Percentiles rank a stretch among this genome's conserved stretches.
Evolutionary conservation across 1,140 invertebrate species (phyloP).

Genomic region (Dreissena polymorpha): DNA sequence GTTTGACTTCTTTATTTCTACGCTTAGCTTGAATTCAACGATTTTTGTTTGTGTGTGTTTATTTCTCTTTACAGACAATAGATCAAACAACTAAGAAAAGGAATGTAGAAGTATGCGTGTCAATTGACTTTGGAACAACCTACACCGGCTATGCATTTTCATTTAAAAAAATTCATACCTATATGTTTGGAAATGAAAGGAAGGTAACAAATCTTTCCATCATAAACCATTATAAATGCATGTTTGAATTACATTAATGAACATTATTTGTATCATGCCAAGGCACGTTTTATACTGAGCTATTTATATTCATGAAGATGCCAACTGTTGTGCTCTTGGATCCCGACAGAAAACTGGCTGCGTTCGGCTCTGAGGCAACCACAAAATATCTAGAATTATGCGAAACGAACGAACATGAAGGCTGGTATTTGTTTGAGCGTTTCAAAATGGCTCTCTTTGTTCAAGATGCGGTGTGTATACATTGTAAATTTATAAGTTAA

Average conservation of each 20-base stretch:
- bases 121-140: not conserved
- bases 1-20: too few relatives aligned
- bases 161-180: not conserved
- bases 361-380: constrained; percentile 19
- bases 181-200: too few relatives aligned
- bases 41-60: too few relatives aligned
- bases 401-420: not conserved
- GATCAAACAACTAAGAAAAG: too few relatives aligned
- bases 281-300: too few relatives aligned
- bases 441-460: constrained; percentile 46
- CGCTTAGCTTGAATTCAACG: too few relatives aligned
- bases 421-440: constrained; percentile 40
- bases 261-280: too few relatives aligned
- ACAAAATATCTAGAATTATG: constrained; percentile 14
- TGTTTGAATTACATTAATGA: too few relatives aligned
- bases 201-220: too few relatives aligned
- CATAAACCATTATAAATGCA: too few relatives aligned
- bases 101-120: not conserved
- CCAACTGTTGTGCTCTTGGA: constrained; percentile 25
- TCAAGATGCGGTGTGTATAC: constrained; percentile 14
- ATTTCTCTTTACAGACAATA: too few relatives aligned
- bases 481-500: not conserved
- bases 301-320: not conserved
- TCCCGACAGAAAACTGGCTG: not conserved
- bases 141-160: not conserved